phyloP scores from a whole-genome alignment of 2,888 invertebrate species.

The Eupithecia inturbata region DNA sequence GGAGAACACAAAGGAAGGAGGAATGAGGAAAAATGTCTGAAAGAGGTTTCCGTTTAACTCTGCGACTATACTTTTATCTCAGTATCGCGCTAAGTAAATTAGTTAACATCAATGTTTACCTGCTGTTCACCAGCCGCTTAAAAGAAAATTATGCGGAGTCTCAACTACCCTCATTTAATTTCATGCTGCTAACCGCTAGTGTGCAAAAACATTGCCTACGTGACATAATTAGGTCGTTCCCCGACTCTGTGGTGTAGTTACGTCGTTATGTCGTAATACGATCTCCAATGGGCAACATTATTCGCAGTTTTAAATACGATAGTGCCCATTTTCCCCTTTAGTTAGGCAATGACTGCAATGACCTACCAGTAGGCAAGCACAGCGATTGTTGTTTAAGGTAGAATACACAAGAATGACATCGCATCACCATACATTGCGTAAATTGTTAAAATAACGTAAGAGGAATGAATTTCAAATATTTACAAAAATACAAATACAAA shows the following conservation, averaged over 20 bases:
- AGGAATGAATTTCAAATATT: too few species aligned
- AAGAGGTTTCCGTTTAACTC: background rate
- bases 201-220: constrained; percentile 20
- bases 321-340: constrained; percentile 8
- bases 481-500: too few species aligned
- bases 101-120: background rate
- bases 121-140: background rate
- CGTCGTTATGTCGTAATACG: constrained; percentile 17
- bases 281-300: background rate
- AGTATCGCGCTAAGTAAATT: background rate
- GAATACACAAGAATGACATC: too few species aligned
- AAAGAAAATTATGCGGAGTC: constrained; percentile 25
- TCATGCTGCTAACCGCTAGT: constrained; percentile 12
- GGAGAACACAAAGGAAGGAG: too few species aligned
- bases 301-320: constrained; percentile 6
- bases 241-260: constrained; percentile 15
- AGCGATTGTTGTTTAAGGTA: too few species aligned
- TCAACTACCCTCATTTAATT: constrained; percentile 21
- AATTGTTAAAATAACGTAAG: too few species aligned
- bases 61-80: background rate
- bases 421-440: too few species aligned
- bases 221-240: constrained; percentile 28
- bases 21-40: too few species aligned
- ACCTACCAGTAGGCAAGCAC: too few species aligned
- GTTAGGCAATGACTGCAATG: too few species aligned